Conservation (phyloP, 2,888 invertebrate genomes). For the Notodonta dromedarius region DNA sequence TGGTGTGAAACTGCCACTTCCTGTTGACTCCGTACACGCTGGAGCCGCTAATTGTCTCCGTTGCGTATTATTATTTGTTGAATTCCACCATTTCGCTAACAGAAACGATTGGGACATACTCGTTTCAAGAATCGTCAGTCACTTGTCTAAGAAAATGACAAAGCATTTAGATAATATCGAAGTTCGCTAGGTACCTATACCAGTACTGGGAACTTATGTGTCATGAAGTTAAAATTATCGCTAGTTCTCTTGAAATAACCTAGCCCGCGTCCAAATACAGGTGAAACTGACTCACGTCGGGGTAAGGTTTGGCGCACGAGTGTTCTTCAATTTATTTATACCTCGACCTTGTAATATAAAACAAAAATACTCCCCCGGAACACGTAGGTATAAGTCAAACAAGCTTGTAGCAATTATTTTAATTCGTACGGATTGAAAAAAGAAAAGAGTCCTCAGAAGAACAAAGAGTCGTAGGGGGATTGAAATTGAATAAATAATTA, state of each 20-base stretch:
- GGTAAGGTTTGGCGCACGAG: constrained; percentile 38
- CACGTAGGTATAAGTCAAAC: constrained; percentile 27
- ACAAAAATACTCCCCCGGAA: constrained; percentile 42
- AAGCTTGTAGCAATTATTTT: constrained; percentile 22
- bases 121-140: neutral
- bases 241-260: constrained; percentile 55
- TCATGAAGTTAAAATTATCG: constrained; percentile 54
- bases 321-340: constrained; percentile 43
- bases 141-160: constrained; percentile 1
- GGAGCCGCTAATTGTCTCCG: constrained; percentile 25
- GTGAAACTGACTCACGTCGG: constrained; percentile 51
- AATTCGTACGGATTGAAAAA: neutral
- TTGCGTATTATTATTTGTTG: constrained; percentile 10
- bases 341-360: constrained; percentile 44
- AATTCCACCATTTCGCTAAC: constrained; percentile 13
- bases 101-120: neutral
- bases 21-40: constrained; percentile 25
- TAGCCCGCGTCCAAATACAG: constrained; percentile 45
- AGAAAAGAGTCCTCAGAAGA: no score
- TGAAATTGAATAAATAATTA: no score
- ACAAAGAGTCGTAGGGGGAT: no score
- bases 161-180: constrained; percentile 29
- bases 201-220: constrained; percentile 50
- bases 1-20: constrained; percentile 29
- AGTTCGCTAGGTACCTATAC: constrained; percentile 25